Base-by-base conservation (phyloP, 2,113 vertebrate species). In the Chaetops frenatus region DNA sequence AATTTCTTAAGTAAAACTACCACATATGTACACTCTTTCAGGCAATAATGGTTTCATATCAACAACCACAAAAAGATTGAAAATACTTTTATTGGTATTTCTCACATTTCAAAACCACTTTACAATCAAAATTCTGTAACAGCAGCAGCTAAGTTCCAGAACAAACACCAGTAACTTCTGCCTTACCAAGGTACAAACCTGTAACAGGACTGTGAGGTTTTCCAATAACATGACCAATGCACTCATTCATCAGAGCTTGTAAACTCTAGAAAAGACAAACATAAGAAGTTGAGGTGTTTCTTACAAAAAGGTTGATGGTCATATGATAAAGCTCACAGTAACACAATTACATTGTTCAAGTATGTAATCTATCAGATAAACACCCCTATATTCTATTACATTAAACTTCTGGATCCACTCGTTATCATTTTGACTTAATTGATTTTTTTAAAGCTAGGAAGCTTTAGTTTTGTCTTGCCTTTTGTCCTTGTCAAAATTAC, bases 141-240 rank as follows among this genome's bases (percentile, higher is more conserved):
- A 78, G 58, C 27, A 57, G 77, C 9, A 92, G 82, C 71, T 90
- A 95, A 91, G 35, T 35, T 84, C 86, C 78, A 81, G 74, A 96
- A 86, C 45, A 89, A 93, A 67, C 4, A 4, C 87, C 65, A 92
- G 47, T 79, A 92, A 91, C 62, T 90, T 96, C 88, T 88, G 54
- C 97, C 99, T 99, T 98, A 99, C 99, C 98, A 72, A 99, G 98
- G 97, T 99, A 99, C 96, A 99, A 97, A 98, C 99, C 99, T 96
- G 98, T 99, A 89, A 99, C 98, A 44, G 99, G 99, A 95, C 99
- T 99, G 92, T 99, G 99, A 50, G 99, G 99, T 97, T 99, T 99
- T 64, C 99, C 99, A 86, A 99, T 99, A 87, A 99, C 99, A n/a
- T 99, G 99, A 56, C 99, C 99, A 40, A 99, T 99, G 94, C 99